Evolutionary conservation across 2,888 invertebrate genomes (phyloP).

Genomic region (Ditula angustiorana): DNA sequence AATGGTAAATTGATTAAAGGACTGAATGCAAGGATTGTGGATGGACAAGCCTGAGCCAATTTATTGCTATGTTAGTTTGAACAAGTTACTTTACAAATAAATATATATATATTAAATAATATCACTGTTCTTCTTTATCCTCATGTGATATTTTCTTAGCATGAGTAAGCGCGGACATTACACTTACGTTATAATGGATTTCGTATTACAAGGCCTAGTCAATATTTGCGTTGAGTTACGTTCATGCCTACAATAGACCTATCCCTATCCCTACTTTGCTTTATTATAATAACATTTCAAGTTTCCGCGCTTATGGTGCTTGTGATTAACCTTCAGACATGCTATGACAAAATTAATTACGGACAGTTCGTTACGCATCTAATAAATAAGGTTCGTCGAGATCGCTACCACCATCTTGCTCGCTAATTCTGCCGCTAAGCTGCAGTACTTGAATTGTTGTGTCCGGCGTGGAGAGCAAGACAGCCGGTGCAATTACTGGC

Average conservation of each 20-base stretch:
- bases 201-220: background rate
- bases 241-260: background rate
- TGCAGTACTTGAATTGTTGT: no score
- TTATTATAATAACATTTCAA: background rate
- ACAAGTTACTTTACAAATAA: conserved; percentile 78
- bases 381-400: no score
- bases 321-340: no score
- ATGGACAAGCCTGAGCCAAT: conserved; percentile 67
- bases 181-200: background rate
- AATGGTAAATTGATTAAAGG: conserved; percentile 62
- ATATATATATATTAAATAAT: conserved; percentile 58
- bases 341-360: no score
- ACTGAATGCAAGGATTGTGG: conserved; percentile 56
- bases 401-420: no score
- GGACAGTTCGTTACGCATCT: no score
- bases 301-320: background rate
- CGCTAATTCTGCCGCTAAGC: no score
- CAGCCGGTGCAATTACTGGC: no score
- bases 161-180: background rate
- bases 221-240: conserved; percentile 21
- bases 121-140: conserved; percentile 41
- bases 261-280: background rate
- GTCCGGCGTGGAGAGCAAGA: no score
- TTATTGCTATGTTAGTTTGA: conserved; percentile 76
- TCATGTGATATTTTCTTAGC: background rate